Evolutionary conservation across 2,113 vertebrate genomes (phyloP), one percentile per base, ranked within the genome.

Genomic region (Myanophis thanlyinensis): DNA sequence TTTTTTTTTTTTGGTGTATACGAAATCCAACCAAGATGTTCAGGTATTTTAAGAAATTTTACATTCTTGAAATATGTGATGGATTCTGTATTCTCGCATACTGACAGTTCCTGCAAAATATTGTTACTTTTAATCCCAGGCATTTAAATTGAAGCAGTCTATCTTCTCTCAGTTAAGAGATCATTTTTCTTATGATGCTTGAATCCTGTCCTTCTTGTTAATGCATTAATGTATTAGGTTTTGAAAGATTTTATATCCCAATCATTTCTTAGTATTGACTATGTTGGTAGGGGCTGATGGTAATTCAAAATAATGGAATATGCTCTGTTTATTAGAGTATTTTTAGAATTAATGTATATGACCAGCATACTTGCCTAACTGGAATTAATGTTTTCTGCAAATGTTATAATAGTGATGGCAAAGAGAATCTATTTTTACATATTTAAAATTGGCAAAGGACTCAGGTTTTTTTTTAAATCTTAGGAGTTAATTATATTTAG

Each of bases 21-120:
- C 88, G 93, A 92, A 93, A 93, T 93, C 94, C 92, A 93, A 4
- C 3, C 51, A 53, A 67, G 20, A 54, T 49, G 6, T 92, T 40
- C 86, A 46, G 53, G 90, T 93, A 15, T 13, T 51, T 92, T 87
- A 80, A 91, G 13, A 40, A 2, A 4, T 93, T 40, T 51, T 67
- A 25, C 3, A 27, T 35, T 13, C 52, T 40, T 30, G n/a, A 91
- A 92, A 87, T 35, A 92, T 73, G 56, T 94, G 51, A 67, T 94
- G 48, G 52, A 91, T 12, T 94, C 85, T 13, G 23, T 25, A 88
- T 95, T 94, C 88, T 86, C 92, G n/a, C 23, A 92, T 87, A 53
- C 56, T 87, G 2, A 85, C 40, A 80, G 51, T 73, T 93, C 48
- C 87, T 84, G 85, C 11, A 20, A 92, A 88, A 73, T 59, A 27